Percentiles rank a stretch among this genome's conserved stretches.
These are phyloP conservation scores for Geothlypis trichas DNA, from an alignment of 2,113 vertebrate species.

Conservation along the genomic window DNA sequence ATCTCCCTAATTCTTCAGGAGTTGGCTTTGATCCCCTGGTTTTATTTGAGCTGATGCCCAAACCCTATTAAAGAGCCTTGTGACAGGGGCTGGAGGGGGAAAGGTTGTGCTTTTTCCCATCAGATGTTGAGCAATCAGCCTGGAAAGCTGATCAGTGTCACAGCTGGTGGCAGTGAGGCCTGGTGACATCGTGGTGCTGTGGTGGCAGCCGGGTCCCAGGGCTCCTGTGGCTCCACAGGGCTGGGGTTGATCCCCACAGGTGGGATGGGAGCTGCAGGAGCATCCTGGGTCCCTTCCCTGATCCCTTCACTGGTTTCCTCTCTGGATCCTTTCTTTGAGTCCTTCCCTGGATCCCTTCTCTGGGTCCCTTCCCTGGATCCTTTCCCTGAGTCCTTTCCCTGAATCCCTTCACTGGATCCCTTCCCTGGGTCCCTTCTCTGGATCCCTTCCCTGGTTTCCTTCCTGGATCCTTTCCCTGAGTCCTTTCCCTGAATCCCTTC, in stretches of 20 bases:
- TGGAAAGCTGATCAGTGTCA: background rate
- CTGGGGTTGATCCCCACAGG: background rate
- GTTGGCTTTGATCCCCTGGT: constrained; percentile 15
- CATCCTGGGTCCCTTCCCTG: background rate
- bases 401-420: rapidly evolving
- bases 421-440: no score
- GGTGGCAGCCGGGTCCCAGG: background rate
- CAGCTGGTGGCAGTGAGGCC: background rate
- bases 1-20: constrained; percentile 51
- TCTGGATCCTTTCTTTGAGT: rapidly evolving
- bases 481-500: no score
- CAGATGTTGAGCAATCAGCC: background rate
- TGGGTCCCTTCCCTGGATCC: rapidly evolving
- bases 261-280: background rate
- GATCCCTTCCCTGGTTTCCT: rapidly evolving
- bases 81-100: constrained; percentile 4
- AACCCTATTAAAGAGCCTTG: constrained; percentile 38
- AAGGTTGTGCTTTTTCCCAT: background rate
- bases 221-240: rapidly evolving
- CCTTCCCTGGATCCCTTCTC: rapidly evolving
- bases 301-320: rapidly evolving
- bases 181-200: rapidly evolving
- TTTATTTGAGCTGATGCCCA: constrained; percentile 12
- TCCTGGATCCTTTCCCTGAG: rapidly evolving
- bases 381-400: rapidly evolving